A percentile compares a stretch with the other conserved stretches of the same genome.
Conservation (phyloP, 1,140 invertebrate species). For the Drosophila bocki region DNA sequence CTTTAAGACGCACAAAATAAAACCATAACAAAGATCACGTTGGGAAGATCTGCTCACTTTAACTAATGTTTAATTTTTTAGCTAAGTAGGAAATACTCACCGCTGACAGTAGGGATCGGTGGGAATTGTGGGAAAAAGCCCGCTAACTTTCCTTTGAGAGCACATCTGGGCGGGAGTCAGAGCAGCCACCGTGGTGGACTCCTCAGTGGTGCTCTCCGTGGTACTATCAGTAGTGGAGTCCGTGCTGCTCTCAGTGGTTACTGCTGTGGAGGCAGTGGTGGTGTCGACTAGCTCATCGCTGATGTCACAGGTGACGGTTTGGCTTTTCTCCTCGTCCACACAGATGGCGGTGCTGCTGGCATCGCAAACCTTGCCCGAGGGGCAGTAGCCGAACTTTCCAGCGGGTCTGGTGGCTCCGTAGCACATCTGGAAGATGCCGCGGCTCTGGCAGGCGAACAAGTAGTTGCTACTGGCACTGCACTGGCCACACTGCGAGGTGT, state of each 20-base stretch:
- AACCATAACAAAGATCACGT: neutral
- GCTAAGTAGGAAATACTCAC: slow-evolving; percentile 20
- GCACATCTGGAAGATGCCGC: slow-evolving; percentile 77
- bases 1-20: neutral
- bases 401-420: slow-evolving; percentile 69
- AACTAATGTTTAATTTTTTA: too few species aligned
- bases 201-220: slow-evolving; percentile 7
- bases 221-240: slow-evolving; percentile 4
- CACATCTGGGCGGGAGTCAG: slow-evolving; percentile 58
- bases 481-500: slow-evolving; percentile 71
- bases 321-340: slow-evolving; percentile 23
- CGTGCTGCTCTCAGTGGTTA: slow-evolving; percentile 15
- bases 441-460: slow-evolving; percentile 74
- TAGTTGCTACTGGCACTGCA: slow-evolving; percentile 75
- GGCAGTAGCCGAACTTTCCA: slow-evolving; percentile 66
- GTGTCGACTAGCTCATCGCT: slow-evolving; percentile 53
- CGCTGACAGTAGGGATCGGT: slow-evolving; percentile 66
- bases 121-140: slow-evolving; percentile 62
- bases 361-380: slow-evolving; percentile 65
- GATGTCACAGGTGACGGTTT: slow-evolving; percentile 64
- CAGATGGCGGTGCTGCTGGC: slow-evolving; percentile 67
- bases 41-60: neutral
- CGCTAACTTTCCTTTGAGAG: slow-evolving; percentile 13
- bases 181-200: slow-evolving; percentile 4
- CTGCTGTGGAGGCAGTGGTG: slow-evolving; percentile 16